These are phyloP conservation scores for Tribolium madens DNA, from an alignment of 1,140 invertebrate species.

Conservation along the genomic window DNA sequence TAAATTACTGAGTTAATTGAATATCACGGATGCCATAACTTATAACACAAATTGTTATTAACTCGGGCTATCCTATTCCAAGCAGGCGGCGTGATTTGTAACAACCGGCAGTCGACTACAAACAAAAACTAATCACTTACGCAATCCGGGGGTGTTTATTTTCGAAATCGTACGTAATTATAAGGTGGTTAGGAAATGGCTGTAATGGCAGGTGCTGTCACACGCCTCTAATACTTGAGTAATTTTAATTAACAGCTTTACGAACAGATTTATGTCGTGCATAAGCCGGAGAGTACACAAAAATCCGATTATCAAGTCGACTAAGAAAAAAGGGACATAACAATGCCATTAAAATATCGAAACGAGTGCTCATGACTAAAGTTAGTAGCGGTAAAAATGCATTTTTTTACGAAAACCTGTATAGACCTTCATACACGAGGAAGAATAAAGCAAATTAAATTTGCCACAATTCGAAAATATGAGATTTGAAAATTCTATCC, in stretches of 20 bases:
- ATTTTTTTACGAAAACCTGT: too few relatives aligned
- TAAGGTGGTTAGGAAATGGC: neutral
- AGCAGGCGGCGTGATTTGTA: constrained; percentile 9
- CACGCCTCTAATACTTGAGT: neutral
- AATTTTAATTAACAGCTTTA: neutral
- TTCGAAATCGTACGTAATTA: neutral
- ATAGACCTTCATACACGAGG: too few relatives aligned
- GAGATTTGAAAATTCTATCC: too few relatives aligned
- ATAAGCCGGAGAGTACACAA: neutral
- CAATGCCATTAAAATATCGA: too few relatives aligned
- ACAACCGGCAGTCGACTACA: constrained; percentile 21
- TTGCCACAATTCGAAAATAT: too few relatives aligned
- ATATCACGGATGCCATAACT: constrained; percentile 52
- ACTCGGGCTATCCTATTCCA: constrained; percentile 41
- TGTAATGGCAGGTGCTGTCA: too few relatives aligned
- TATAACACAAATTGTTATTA: constrained; percentile 50
- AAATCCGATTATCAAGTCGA: neutral
- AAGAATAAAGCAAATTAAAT: too few relatives aligned
- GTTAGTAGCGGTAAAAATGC: too few relatives aligned
- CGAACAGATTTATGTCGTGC: neutral
- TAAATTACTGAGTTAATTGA: constrained; percentile 52
- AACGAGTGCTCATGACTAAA: too few relatives aligned
- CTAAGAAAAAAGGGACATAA: neutral
- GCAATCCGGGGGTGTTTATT: constrained; percentile 20
- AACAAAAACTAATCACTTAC: constrained; percentile 18